Base-by-base conservation (phyloP, 2,888 invertebrate species). In the Elysia crispata region DNA sequence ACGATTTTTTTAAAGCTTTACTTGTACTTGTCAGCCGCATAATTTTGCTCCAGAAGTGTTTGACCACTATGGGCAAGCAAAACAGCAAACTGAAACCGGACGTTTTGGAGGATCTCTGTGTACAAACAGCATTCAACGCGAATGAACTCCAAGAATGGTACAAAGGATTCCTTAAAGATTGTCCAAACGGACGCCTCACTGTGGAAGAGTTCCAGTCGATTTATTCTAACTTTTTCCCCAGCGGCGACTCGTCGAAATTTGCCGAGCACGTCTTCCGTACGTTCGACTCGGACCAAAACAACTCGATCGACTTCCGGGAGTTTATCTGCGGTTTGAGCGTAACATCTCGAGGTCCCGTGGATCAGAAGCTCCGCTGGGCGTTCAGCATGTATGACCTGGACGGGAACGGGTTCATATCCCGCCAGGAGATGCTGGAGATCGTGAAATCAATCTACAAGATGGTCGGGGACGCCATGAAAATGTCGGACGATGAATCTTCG, bases 361-460 rank as follows among this genome's bases (percentile, higher is more conserved):
- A 99, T 92, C 98, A 98, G 94, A 99, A 99, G 92, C 94, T 99
- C 77, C 97, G 97, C 93, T 99, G 98, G 98, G 98, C 98, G 81
- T 99, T 99, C 94, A 97, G 97, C 88, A 98, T 99, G 98, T 99
- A 99, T 93, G 99, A 99, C 93, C 94, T 99, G 86, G 98, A 99
- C 92, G 98, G 98, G 77, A 98, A 99, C 93, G 98, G 98, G 76
- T 98, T 96, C 94, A 99, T 99, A 93, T 98, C 98, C 75, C 94
- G 98, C 83, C 97, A 98, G 92, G 98, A 99, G 94, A 99, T 99
- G 99, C 94, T 99, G 85, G 98, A 98, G 94, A 99, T 99, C 91
- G 98, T 99, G 84, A 97, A 97, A 97, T 97, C 97, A 83, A 99
- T 98, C 90, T 98, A 98, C 94, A 98, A 98, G 94, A 99, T 99